Base-by-base conservation (phyloP, 2,113 vertebrate genomes). In the Ceyx cyanopectus region DNA sequence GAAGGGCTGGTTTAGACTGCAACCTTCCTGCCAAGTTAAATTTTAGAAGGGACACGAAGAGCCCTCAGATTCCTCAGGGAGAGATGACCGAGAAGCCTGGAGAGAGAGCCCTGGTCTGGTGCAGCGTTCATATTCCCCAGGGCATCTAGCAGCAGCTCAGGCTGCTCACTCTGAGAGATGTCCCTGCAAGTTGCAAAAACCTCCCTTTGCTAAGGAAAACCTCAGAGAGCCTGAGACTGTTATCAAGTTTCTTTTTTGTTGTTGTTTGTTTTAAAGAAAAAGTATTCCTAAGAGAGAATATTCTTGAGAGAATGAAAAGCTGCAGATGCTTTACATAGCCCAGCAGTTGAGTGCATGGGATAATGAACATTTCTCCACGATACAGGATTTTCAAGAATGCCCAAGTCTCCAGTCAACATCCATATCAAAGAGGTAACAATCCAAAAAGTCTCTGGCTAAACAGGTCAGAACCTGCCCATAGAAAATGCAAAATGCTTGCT, bases 351-450 rank as follows among this genome's bases (percentile, higher is more conserved):
- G 50, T 2, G 50, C 95, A 61, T 10, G 75, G 87, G 70, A 76
- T 82, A 92, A 92, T 67, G 51, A 95, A 45, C 75, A 6, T 63
- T 93, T 43, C 72, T 92, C 85, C 27, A 92, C 8, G 48, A 90
- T 83, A 93, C 92, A 92, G 95, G 94, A 94, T 95, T 96, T 95
- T 96, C 91, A 96, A 83, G 96, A 92, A 94, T 83, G 85, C 56
- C 85, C 70, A 82, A 95, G 78, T 88, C 94, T 92, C 80, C 92
- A 72, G 72, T 93, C 62, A 30, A 69, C 84, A 93, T 85, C 60
- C 84, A 85, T 94, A 94, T 87, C 84, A 96, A 94, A 93, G 81
- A n/a, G 67, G 79, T 56, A 89, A 53, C 72, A 45, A 93, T 34
- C 81, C 72, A 70, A 74, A 87, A 91, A 91, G 43, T 78, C 62